Evolutionary conservation across 2,797 vertebrate genomes (phyloP), one percentile per base, ranked within the genome.

Genomic region (Chaetodon trifasciatus): DNA sequence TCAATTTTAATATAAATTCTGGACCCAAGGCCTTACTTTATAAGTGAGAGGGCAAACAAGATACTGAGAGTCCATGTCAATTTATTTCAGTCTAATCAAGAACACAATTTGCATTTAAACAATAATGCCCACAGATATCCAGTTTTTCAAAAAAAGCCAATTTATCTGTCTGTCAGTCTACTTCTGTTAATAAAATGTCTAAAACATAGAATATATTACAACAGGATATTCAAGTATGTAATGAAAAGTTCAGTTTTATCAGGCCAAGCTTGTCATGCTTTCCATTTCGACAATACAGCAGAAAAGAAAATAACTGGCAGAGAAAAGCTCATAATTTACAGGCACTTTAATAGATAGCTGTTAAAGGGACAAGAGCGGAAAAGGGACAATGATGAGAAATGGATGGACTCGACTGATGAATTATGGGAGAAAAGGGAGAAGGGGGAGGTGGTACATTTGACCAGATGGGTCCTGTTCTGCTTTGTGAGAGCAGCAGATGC

Each of bases 401-500:
- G 65, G 21, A 10, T 63, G 58, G 61, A 76, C 23, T 50, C 65
- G 23, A 75, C 9, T 66, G 57, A 84, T 74, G 40, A 82, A 85
- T 47, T 69, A 76, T 78, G 62, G 74, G 70, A 79, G 67, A 61
- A 5, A 81, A 62, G n/a, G 24, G 11, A 12, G 23, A 78, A 47
- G 57, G 17, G 62, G 55, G 71, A 35, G 40, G 53, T 21, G n/a
- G 70, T 53, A 52, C 32, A 55, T 83, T 81, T 76, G 79, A 85
- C 87, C 94, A 95, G 93, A 94, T 95, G 94, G 94, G 87, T 83
- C 74, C 65, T 79, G 79, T 86, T 82, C 85, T 86, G 79, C 82
- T 91, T 79, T 89, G 81, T 88, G 83, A 91, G 86, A 88, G 85
- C 85, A 93, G 91, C 93, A 95, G 92, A 94, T 95, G 94, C 91